Conservation (phyloP, 2,797 vertebrate genomes). For the Spea hammondii region DNA sequence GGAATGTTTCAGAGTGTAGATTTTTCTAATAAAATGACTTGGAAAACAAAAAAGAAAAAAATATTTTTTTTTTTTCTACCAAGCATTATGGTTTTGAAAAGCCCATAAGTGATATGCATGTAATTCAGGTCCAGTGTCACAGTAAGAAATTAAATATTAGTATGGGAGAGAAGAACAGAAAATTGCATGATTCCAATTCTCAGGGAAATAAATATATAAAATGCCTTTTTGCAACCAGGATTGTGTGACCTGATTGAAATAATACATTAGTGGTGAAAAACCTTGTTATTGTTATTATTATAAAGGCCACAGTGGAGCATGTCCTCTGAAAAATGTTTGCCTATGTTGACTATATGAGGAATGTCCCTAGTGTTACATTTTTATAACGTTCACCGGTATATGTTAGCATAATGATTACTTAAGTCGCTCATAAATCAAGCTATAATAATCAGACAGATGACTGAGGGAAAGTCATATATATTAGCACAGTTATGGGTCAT, state of each 20-base stretch:
- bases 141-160: conserved; percentile 16
- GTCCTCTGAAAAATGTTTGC: too few relatives aligned
- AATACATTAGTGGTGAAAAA: not conserved
- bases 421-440: too few relatives aligned
- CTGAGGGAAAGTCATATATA: too few relatives aligned
- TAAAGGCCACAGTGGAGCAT: too few relatives aligned
- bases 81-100: conserved; percentile 9
- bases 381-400: too few relatives aligned
- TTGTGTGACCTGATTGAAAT: conserved; percentile 14
- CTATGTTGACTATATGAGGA: too few relatives aligned
- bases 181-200: not conserved
- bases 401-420: too few relatives aligned
- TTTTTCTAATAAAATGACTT: conserved; percentile 9
- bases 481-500: too few relatives aligned
- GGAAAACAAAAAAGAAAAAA: not conserved
- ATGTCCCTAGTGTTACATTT: too few relatives aligned
- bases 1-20: conserved; percentile 23
- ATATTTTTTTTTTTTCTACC: conserved; percentile 16
- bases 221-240: not conserved
- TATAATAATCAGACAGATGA: too few relatives aligned
- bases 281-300: too few relatives aligned
- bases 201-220: conserved; percentile 21
- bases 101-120: not conserved
- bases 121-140: not conserved
- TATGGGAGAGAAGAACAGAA: not conserved